Evolutionary conservation across 2,113 vertebrate genomes (phyloP), one percentile per base, ranked within the genome.

Genomic region (Oreocharis arfaki): DNA sequence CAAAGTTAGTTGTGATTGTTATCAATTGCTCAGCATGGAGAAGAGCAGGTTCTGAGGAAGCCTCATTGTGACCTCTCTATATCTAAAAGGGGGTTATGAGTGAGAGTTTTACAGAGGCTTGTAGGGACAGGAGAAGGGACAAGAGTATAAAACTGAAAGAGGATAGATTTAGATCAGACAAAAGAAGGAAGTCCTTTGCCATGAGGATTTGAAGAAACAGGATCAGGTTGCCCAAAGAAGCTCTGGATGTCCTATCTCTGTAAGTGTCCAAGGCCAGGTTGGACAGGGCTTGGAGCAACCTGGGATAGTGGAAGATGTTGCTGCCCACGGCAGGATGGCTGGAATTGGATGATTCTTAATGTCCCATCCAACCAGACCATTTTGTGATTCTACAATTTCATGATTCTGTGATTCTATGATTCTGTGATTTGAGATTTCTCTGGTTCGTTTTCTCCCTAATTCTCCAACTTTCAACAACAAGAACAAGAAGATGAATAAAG

Each of bases 301-400:
- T 68, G 47, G 0, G 4, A 3, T 8, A 9, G n/a, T 8, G 12
- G 50, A 41, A 65, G 18, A 0, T 85, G 27, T 24, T 3, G 3
- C 7, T 70, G 32, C 4, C 4, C 2, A 1, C 12, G 21, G 14
- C 42, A 47, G 8, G 3, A 22, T 3, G 2, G 2, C 0, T 22
- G 44, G 33, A 47, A 35, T 4, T 16, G 22, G 3, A 8, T 28
- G 20, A 16, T 7, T 9, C 59, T 68, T 1, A 53, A 37, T 23
- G 9, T 56, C 4, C 11, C 2, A 59, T 86, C 18, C 9, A 55
- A n/a, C 3, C 11, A 63, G 53, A 50, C 3, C 3, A 12, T 35
- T 56, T 28, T 41, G 4, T 35, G 20, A 47, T 41, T 60, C 17
- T 42, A 23, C n/a, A 22, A 22, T 32, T 42, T 41, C 32, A 23